Conservation (phyloP, 1,140 invertebrate species). For the Chionoecetes opilio region DNA sequence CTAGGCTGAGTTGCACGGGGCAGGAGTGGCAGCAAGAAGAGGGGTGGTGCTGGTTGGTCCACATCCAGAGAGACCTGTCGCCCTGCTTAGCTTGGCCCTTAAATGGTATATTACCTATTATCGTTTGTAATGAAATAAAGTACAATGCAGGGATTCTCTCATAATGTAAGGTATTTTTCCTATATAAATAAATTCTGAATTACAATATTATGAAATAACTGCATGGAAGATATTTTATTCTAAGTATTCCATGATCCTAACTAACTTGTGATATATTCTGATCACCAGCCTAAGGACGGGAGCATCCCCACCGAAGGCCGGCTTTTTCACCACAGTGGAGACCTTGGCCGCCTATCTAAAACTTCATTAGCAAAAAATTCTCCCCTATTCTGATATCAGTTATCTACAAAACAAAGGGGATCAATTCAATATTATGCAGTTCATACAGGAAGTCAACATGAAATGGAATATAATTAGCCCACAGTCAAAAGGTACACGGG, state of each 20-base stretch:
- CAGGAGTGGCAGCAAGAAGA: background rate
- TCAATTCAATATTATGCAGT: conserved; percentile 66
- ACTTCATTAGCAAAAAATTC: conserved; percentile 75
- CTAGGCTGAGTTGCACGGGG: background rate
- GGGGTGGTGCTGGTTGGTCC: conserved; percentile 63
- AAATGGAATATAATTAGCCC: conserved; percentile 60
- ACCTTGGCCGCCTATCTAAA: conserved; percentile 65
- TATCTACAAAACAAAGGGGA: conserved; percentile 64
- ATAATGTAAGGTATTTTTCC: conserved; percentile 76
- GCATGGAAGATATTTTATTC: conserved; percentile 69
- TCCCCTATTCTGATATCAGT: conserved; percentile 62
- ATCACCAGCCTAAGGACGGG: conserved; percentile 67
- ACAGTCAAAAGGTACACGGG: conserved; percentile 63
- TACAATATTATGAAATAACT: conserved; percentile 57
- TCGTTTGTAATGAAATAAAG: conserved; percentile 72
- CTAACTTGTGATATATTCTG: conserved; percentile 61
- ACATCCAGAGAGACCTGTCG: conserved; percentile 72
- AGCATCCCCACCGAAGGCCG: background rate
- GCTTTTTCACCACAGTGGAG: conserved; percentile 65
- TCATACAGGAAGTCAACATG: conserved; percentile 73
- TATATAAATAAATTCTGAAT: conserved; percentile 74
- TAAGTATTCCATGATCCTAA: conserved; percentile 72
- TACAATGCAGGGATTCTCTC: conserved; percentile 70
- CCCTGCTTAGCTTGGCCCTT: conserved; percentile 77
- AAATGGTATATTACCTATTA: conserved; percentile 78